These are phyloP conservation scores for Hemiscyllium ocellatum DNA, from an alignment of 2,113 vertebrate species.

Conservation along the genomic window DNA sequence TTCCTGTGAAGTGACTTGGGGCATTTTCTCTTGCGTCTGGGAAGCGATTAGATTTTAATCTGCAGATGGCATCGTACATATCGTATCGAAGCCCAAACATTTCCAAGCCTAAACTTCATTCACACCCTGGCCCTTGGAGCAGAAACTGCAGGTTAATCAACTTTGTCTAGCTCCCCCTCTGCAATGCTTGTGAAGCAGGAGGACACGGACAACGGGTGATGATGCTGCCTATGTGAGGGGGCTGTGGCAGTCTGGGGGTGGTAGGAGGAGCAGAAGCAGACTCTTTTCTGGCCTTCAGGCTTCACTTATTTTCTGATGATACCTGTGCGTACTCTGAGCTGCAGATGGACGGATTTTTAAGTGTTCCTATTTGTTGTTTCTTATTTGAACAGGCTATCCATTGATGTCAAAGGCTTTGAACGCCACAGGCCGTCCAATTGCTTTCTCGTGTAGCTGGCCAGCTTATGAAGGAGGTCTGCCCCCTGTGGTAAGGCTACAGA, in stretches of 20 bases:
- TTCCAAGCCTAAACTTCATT: background rate
- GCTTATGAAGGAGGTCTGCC: conserved; percentile 82
- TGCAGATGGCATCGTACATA: background rate
- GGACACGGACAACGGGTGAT: background rate
- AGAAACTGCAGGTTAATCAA: background rate
- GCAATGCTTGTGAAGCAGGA: background rate
- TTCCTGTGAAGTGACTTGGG: background rate
- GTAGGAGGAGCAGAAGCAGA: background rate
- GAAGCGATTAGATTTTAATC: background rate
- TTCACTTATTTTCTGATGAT: background rate
- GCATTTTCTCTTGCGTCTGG: background rate
- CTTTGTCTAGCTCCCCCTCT: background rate
- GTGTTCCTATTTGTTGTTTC: background rate
- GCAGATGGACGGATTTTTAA: background rate
- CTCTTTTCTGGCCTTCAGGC: background rate
- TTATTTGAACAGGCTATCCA: conserved; percentile 67
- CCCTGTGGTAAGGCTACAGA: conserved; percentile 59
- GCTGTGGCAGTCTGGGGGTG: no score
- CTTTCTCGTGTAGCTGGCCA: conserved; percentile 88
- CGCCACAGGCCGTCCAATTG: conserved; percentile 71
- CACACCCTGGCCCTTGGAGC: background rate
- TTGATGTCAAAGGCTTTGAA: conserved; percentile 78
- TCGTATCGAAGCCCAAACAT: background rate
- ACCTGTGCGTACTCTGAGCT: background rate
- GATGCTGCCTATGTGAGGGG: background rate